A percentile compares a stretch with the other conserved stretches of the same genome.
These are phyloP conservation scores for Poecilia latipinna DNA, from an alignment of 2,113 vertebrate genomes.

Conservation along the genomic window DNA sequence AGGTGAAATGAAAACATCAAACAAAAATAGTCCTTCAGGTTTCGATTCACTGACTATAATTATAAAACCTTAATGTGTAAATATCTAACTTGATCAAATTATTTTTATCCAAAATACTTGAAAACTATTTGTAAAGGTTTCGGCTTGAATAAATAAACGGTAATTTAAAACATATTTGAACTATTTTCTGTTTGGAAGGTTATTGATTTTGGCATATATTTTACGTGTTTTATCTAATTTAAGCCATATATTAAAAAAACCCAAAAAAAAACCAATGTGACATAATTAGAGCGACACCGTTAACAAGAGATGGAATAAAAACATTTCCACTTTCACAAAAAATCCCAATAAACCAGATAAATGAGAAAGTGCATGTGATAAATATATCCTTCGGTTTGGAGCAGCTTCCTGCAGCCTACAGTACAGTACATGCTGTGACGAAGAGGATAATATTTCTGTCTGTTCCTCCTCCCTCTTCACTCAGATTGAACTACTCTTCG, in stretches of 20 bases:
- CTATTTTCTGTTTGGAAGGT: neutral
- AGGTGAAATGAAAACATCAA: neutral
- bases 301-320: constrained; percentile 29
- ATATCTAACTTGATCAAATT: neutral
- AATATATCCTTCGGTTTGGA: constrained; percentile 53
- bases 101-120: neutral
- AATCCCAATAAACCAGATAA: constrained; percentile 36
- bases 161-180: too few relatives aligned
- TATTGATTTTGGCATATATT: neutral
- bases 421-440: constrained; percentile 46
- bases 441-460: constrained; percentile 58
- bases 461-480: constrained; percentile 22
- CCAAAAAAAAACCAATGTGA: constrained; percentile 26
- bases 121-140: too few relatives aligned
- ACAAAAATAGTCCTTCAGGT: neutral
- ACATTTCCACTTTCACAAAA: constrained; percentile 21
- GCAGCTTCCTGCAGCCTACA: constrained; percentile 42
- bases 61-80: neutral
- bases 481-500: constrained; percentile 1
- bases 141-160: too few relatives aligned
- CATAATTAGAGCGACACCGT: constrained; percentile 55
- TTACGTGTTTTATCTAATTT: constrained; percentile 8
- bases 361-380: constrained; percentile 36
- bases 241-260: constrained; percentile 14
- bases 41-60: neutral